These are phyloP conservation scores for Gadus chalcogrammus DNA, from an alignment of 2,113 vertebrate genomes.

Conservation along the genomic window DNA sequence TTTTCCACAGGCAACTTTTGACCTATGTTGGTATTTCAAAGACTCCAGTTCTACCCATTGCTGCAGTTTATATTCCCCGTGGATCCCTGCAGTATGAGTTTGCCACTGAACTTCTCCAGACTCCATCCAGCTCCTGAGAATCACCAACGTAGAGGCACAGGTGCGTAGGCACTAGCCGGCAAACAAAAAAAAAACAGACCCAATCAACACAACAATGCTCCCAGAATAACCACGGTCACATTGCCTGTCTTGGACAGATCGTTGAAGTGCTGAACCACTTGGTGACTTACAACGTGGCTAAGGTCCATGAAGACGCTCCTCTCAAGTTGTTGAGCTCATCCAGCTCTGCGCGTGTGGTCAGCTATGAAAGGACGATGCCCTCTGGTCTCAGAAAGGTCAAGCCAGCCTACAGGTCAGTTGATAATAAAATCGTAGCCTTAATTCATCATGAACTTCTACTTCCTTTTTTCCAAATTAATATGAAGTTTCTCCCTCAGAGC, in stretches of 20 bases:
- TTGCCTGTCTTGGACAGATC: slow-evolving; percentile 62
- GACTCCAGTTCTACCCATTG: slow-evolving; percentile 11
- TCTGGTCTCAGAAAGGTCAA: slow-evolving; percentile 67
- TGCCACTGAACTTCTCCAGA: slow-evolving; percentile 66
- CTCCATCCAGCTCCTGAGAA: slow-evolving; percentile 73
- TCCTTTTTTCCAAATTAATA: no score
- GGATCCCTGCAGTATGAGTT: slow-evolving; percentile 73
- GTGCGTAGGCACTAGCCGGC: slow-evolving; percentile 33
- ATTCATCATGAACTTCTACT: no score
- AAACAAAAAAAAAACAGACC: not conserved
- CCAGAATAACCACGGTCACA: not conserved
- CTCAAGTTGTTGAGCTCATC: slow-evolving; percentile 74
- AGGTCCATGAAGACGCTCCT: slow-evolving; percentile 74
- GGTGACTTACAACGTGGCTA: slow-evolving; percentile 65
- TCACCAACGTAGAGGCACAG: slow-evolving; percentile 65
- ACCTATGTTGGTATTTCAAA: slow-evolving; percentile 62
- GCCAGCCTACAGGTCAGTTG: slow-evolving; percentile 59
- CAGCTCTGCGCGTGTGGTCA: slow-evolving; percentile 74
- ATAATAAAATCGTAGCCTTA: no score
- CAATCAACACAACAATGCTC: not conserved
- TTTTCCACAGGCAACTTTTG: slow-evolving; percentile 68
- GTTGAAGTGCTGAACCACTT: slow-evolving; percentile 72
- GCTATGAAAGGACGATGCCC: slow-evolving; percentile 41
- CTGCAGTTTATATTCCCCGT: slow-evolving; percentile 50
- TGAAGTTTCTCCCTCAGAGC: not conserved